phyloP scores from a whole-genome alignment of 2,888 invertebrate species.

The Ophion obscuratus region DNA sequence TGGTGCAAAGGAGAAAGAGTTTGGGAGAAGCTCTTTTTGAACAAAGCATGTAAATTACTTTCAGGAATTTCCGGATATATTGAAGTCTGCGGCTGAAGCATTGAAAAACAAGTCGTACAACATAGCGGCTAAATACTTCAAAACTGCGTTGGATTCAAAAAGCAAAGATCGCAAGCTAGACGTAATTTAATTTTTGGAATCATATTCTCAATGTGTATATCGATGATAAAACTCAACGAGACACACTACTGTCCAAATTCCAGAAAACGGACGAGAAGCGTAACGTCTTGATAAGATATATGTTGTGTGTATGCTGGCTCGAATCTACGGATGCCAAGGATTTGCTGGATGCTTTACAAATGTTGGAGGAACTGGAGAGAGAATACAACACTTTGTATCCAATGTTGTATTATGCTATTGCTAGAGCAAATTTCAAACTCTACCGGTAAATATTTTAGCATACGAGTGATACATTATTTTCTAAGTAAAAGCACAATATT shows the following conservation, averaged over 20 bases:
- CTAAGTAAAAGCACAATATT: neutral
- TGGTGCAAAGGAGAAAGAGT: neutral
- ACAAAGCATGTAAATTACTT: neutral
- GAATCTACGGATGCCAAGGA: slow-evolving; percentile 67
- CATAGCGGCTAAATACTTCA: slow-evolving; percentile 55
- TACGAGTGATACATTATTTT: slow-evolving; percentile 14
- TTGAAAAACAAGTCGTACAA: slow-evolving; percentile 50
- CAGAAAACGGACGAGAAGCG: slow-evolving; percentile 47
- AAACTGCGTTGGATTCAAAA: slow-evolving; percentile 44
- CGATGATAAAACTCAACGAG: neutral
- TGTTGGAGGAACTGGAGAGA: slow-evolving; percentile 67
- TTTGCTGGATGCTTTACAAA: slow-evolving; percentile 68
- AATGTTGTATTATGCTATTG: slow-evolving; percentile 71
- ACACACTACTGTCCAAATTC: slow-evolving; percentile 16
- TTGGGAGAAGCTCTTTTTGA: neutral
- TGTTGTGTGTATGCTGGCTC: slow-evolving; percentile 66
- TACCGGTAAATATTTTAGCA: slow-evolving; percentile 69
- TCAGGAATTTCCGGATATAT: slow-evolving; percentile 25
- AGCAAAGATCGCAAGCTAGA: slow-evolving; percentile 38
- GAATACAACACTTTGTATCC: slow-evolving; percentile 68
- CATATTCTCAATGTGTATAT: neutral
- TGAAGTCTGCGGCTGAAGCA: slow-evolving; percentile 49
- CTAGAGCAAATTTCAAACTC: slow-evolving; percentile 71
- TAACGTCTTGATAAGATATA: slow-evolving; percentile 69
- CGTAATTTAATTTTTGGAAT: neutral